Percentiles rank a stretch among this genome's conserved stretches.
These are phyloP conservation scores for Muscidifurax raptorellus DNA, from an alignment of 1,140 invertebrate species.

Conservation along the genomic window DNA sequence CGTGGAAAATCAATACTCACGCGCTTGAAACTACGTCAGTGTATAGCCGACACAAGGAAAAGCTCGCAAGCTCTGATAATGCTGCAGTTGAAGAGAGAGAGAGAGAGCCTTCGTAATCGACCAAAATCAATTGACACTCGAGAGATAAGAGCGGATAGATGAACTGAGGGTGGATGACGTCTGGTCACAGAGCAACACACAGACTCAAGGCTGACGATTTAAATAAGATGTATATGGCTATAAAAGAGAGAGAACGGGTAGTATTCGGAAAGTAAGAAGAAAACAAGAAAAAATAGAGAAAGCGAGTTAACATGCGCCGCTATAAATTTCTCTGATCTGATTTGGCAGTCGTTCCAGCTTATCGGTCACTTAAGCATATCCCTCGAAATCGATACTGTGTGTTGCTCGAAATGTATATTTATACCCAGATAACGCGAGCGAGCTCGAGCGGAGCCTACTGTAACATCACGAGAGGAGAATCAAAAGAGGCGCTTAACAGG, in stretches of 20 bases:
- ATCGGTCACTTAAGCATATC: constrained; percentile 15
- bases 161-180: background rate
- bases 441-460: background rate
- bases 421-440: background rate
- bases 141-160: constrained; percentile 18
- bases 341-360: constrained; percentile 24
- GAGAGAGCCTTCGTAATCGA: background rate
- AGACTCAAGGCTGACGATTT: background rate
- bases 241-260: background rate
- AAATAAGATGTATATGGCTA: background rate
- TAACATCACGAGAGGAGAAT: background rate
- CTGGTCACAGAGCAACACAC: background rate
- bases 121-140: constrained; percentile 30
- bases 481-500: background rate
- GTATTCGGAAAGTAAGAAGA: background rate
- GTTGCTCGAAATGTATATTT: background rate
- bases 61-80: background rate
- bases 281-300: background rate
- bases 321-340: constrained; percentile 19
- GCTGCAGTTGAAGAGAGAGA: background rate
- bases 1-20: background rate
- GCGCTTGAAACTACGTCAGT: background rate
- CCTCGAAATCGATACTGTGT: constrained; percentile 17
- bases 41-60: background rate
- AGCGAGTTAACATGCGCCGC: background rate